Evolutionary conservation across 2,113 vertebrate species (phyloP).

Genomic region (Nerophis lumbriciformis): DNA sequence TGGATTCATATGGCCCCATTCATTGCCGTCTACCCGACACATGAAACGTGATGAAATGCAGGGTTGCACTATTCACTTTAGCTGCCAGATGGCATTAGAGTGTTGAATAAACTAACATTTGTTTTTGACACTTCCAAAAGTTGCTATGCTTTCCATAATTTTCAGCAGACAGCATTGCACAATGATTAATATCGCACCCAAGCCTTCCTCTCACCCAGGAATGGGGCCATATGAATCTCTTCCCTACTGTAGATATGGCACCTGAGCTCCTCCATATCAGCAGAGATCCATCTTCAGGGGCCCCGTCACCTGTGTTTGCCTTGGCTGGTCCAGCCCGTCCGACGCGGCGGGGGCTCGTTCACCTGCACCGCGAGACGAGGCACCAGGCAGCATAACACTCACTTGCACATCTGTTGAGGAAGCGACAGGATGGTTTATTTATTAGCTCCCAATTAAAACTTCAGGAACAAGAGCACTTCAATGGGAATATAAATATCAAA

Average conservation of each 20-base stretch:
- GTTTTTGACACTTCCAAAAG: no score
- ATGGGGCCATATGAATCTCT: no score
- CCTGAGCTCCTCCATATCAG: background rate
- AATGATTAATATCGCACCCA: no score
- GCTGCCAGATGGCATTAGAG: no score
- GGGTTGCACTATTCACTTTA: no score
- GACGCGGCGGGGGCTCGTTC: slow-evolving; percentile 46
- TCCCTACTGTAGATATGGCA: background rate
- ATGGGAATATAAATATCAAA: slow-evolving; percentile 77
- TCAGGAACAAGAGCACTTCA: slow-evolving; percentile 75
- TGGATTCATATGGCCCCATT: no score
- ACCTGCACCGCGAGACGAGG: slow-evolving; percentile 56
- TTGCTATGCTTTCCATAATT: no score
- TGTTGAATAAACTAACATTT: no score
- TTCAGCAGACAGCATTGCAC: no score
- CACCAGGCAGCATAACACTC: slow-evolving; percentile 62
- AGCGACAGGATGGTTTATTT: slow-evolving; percentile 73
- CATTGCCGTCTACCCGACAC: no score
- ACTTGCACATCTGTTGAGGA: slow-evolving; percentile 72
- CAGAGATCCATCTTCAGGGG: slow-evolving; percentile 42
- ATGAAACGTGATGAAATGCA: no score
- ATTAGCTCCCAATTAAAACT: slow-evolving; percentile 77
- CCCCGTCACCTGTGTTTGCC: slow-evolving; percentile 47
- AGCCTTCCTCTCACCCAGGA: no score
- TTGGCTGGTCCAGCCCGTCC: slow-evolving; percentile 47